Evolutionary conservation across 2,888 invertebrate species (phyloP).

Genomic region (Plusia festucae): DNA sequence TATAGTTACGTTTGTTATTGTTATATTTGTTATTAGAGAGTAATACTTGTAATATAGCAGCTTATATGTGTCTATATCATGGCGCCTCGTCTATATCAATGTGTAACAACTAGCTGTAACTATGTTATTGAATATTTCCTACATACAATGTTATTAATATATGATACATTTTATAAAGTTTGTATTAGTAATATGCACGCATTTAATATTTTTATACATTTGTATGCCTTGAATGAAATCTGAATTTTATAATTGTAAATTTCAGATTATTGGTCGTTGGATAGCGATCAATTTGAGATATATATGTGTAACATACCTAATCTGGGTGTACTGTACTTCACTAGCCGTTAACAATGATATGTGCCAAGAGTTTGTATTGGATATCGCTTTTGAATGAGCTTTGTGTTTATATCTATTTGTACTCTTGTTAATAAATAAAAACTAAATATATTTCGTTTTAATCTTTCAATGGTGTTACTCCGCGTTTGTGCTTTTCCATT

Average conservation of each 20-base stretch:
- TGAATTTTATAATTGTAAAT: neutral
- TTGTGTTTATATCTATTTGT: slow-evolving; percentile 53
- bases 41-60: too few relatives aligned
- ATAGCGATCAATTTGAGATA: too few relatives aligned
- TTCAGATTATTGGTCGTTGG: too few relatives aligned
- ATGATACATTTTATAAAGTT: slow-evolving; percentile 1
- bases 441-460: neutral
- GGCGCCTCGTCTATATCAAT: neutral
- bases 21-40: too few relatives aligned
- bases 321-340: too few relatives aligned
- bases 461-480: too few relatives aligned
- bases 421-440: slow-evolving; percentile 35
- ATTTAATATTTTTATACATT: slow-evolving; percentile 6
- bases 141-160: neutral
- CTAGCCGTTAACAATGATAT: neutral
- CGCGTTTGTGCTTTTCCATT: too few relatives aligned
- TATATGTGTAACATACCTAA: too few relatives aligned
- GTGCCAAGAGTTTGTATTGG: slow-evolving; percentile 7
- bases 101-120: slow-evolving; percentile 4
- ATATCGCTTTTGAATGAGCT: slow-evolving; percentile 36
- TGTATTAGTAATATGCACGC: neutral
- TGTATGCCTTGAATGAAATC: neutral
- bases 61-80: neutral
- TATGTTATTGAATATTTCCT: neutral
- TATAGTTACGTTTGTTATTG: too few relatives aligned